These are phyloP conservation scores for Anastrepha ludens DNA, from an alignment of 1,140 invertebrate species.

Conservation along the genomic window DNA sequence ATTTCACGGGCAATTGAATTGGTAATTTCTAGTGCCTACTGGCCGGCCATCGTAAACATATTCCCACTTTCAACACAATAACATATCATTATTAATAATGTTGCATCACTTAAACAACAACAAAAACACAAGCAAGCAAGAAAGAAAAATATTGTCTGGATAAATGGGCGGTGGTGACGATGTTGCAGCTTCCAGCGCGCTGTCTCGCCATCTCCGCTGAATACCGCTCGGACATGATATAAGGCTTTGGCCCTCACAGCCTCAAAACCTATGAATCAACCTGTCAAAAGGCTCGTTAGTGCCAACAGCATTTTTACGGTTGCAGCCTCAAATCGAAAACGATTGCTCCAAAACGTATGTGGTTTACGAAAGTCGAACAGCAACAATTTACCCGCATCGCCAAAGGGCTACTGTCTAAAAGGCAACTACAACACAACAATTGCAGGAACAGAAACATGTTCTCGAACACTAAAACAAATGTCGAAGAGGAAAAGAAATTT, in stretches of 20 bases:
- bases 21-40: too few species aligned
- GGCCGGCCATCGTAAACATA: too few species aligned
- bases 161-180: conserved; percentile 12
- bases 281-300: conserved; percentile 74
- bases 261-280: conserved; percentile 68
- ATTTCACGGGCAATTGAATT: too few species aligned
- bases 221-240: too few species aligned
- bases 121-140: too few species aligned
- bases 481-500: conserved; percentile 56
- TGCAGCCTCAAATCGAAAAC: conserved; percentile 59
- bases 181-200: conserved; percentile 21
- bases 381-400: conserved; percentile 40
- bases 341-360: conserved; percentile 56
- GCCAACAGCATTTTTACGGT: conserved; percentile 70
- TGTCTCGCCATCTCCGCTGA: conserved; percentile 8
- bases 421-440: conserved; percentile 7
- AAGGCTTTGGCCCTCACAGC: neutral
- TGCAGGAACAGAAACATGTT: conserved; percentile 18
- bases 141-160: neutral
- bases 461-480: conserved; percentile 53
- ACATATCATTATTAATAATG: too few species aligned
- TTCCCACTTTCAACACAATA: too few species aligned
- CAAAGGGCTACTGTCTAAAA: conserved; percentile 49
- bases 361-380: conserved; percentile 33
- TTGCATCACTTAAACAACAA: too few species aligned